Conservation (phyloP, 2,113 vertebrate genomes). For the Phylloscopus trochilus region DNA sequence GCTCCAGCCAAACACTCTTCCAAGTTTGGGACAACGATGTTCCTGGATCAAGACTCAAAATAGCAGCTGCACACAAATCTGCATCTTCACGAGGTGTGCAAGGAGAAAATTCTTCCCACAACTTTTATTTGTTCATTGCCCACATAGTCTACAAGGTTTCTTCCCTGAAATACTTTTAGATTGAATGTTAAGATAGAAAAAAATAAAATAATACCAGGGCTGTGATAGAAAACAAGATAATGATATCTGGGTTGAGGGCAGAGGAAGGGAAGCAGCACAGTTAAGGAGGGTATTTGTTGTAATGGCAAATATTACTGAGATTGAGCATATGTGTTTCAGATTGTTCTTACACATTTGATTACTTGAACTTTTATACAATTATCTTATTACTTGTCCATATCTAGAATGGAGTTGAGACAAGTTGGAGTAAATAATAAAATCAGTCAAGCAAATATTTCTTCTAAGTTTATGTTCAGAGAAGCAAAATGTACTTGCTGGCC, state of each 20-base stretch:
- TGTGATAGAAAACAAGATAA: neutral
- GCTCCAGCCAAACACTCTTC: neutral
- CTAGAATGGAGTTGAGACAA: neutral
- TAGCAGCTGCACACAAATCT: neutral
- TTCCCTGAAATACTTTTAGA: neutral
- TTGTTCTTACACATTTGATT: slow-evolving; percentile 7
- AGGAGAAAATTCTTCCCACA: neutral
- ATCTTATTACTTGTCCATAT: slow-evolving; percentile 2
- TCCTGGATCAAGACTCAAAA: neutral
- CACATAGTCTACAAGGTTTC: neutral
- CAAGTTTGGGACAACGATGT: neutral
- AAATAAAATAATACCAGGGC: neutral
- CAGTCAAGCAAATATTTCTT: slow-evolving; percentile 17
- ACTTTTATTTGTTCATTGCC: neutral
- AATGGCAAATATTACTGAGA: neutral
- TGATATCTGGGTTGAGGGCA: neutral
- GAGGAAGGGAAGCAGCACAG: neutral
- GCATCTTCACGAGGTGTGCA: neutral
- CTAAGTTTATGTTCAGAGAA: neutral
- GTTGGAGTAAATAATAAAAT: slow-evolving; percentile 10
- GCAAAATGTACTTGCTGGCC: neutral
- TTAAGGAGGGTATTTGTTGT: neutral
- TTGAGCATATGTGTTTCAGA: neutral
- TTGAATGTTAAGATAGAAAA: neutral
- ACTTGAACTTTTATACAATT: slow-evolving; percentile 24